These are phyloP conservation scores for Mystacides longicornis DNA, from an alignment of 2,888 invertebrate genomes.

Conservation along the genomic window DNA sequence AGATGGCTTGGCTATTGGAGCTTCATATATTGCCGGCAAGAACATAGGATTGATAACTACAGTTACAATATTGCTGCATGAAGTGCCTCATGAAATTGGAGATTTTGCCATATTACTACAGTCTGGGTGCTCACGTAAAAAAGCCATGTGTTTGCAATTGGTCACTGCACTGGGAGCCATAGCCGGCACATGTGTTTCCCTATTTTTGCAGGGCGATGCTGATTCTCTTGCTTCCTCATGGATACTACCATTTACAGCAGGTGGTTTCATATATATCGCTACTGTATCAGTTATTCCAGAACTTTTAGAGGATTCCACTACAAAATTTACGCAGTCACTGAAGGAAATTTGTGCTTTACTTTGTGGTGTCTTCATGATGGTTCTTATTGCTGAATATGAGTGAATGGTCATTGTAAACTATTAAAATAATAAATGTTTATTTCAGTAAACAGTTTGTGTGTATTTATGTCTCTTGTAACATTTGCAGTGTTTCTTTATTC, in stretches of 20 bases:
- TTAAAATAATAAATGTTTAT: no score
- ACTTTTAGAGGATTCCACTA: constrained; percentile 79
- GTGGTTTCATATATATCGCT: constrained; percentile 99
- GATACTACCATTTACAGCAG: constrained; percentile 96
- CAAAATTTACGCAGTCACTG: constrained; percentile 78
- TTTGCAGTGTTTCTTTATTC: no score
- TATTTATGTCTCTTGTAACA: no score
- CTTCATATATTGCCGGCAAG: constrained; percentile 89
- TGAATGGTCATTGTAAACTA: constrained; percentile 28
- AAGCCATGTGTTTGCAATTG: constrained; percentile 92
- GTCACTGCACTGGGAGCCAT: constrained; percentile 93
- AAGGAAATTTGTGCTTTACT: constrained; percentile 86
- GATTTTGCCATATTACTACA: constrained; percentile 98
- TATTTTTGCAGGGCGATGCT: constrained; percentile 68
- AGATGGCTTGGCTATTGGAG: constrained; percentile 97
- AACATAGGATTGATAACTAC: constrained; percentile 86
- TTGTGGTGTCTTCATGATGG: constrained; percentile 92
- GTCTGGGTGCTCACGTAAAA: constrained; percentile 87
- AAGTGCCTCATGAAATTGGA: constrained; percentile 99
- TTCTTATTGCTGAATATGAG: constrained; percentile 73
- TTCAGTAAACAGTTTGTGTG: no score
- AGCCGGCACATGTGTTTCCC: constrained; percentile 83
- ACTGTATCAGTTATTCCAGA: constrained; percentile 98
- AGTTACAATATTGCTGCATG: constrained; percentile 91
- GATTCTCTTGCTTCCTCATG: constrained; percentile 70